Evolutionary conservation across 92 coral and sea anemone species (phyloP), one percentile per base, ranked within the genome.

Genomic region (Palythoa heliodiscus): DNA sequence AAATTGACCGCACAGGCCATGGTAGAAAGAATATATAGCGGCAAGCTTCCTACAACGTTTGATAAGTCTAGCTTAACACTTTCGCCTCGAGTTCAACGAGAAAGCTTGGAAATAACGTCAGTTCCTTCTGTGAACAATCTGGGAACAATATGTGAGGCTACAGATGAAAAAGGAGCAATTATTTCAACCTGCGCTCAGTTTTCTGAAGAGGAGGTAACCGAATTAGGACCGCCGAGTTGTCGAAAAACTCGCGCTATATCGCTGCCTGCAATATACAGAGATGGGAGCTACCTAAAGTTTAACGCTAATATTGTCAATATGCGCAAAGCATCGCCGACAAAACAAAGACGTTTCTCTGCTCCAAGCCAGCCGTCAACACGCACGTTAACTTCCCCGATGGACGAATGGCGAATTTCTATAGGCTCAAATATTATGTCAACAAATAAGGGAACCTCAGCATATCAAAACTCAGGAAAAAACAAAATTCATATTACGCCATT

Each of bases 181-280:
- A 16, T 15, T 15, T 79, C 73, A 69, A 16, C 84, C 1, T 39
- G 72, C 43, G 71, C 58, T 24, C 57, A 43, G 37, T 85, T n/a
- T 43, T 67, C 48, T 66, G 64, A 68, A 63, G 87, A 88, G 40
- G 63, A 57, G 53, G 52, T 0, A 12, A 75, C 38, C 4, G 70
- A 64, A 17, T 77, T 73, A 14, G 92, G 80, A 1, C 80, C 77
- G 22, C 63, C 29, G 6, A 57, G 38, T 37, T 82, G 57, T 35
- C 87, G 89, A 14, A 88, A 86, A 58, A 89, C 91, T 43, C 77
- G 97, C 22, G 93, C 97, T 0, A 81, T 89, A 76, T 93, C 97
- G 0, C 84, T 93, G 53, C 97, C 97, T 8, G 90, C 94, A 29
- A 88, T 93, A 50, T 93, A 93, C 76, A 84, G 97, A 67, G 97